These are phyloP conservation scores for Oryctes rhinoceros DNA, from an alignment of 1,140 invertebrate genomes.

Conservation along the genomic window DNA sequence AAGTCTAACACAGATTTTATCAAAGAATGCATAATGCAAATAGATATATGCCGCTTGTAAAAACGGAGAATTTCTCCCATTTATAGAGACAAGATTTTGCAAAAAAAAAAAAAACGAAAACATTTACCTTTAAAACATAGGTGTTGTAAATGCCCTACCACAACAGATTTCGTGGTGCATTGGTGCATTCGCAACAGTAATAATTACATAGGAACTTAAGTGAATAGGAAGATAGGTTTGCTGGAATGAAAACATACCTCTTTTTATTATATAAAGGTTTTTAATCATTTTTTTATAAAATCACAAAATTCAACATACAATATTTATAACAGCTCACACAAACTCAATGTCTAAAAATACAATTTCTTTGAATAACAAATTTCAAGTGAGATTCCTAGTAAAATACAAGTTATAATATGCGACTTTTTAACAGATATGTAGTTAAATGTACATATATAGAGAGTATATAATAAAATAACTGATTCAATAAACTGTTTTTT, in stretches of 20 bases:
- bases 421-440: slow-evolving; percentile 39
- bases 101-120: too few species aligned
- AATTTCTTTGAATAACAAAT: slow-evolving; percentile 41
- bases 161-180: too few species aligned
- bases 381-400: slow-evolving; percentile 37
- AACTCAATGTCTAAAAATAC: slow-evolving; percentile 44
- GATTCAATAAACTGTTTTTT: slow-evolving; percentile 37
- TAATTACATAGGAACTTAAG: too few species aligned
- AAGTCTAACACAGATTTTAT: too few species aligned
- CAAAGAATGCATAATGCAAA: too few species aligned
- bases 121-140: too few species aligned
- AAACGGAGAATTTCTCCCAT: too few species aligned
- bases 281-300: slow-evolving; percentile 46
- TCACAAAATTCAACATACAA: slow-evolving; percentile 46
- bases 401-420: slow-evolving; percentile 34
- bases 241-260: slow-evolving; percentile 1
- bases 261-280: slow-evolving; percentile 42
- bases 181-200: too few species aligned
- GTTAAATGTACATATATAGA: slow-evolving; percentile 39
- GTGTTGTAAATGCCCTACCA: too few species aligned
- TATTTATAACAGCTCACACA: slow-evolving; percentile 46
- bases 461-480: slow-evolving; percentile 24
- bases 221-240: too few species aligned
- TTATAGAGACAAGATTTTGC: too few species aligned
- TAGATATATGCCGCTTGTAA: too few species aligned